Evolutionary conservation across 2,797 vertebrate species (phyloP), one percentile per base, ranked within the genome.

Genomic region (Tragopan temminckii): DNA sequence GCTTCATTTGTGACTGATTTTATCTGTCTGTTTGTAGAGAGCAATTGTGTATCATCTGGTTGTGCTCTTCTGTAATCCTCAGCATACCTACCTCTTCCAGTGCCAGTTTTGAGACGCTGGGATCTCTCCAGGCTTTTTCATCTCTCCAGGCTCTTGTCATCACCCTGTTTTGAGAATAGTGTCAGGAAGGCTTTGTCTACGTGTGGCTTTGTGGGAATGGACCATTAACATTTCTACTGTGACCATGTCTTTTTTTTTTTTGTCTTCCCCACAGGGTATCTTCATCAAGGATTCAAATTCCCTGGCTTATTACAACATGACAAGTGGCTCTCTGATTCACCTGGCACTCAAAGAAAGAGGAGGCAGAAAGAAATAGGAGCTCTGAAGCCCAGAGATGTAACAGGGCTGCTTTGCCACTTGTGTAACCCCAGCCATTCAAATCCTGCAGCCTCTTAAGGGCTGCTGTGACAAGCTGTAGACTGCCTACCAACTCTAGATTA

Each of bases 221-320:
- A 48, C 1, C 31, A 5, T 3, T 35, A 19, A 57, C 4, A 3
- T 61, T 69, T 72, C 57, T 80, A 77, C 71, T 93, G 92, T 95
- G 6, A 96, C 63, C 72, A 5, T 50, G 16, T 17, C 16, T 52
- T 15, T 50, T 40, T 10, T 23, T 11, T 69, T 16, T 8, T 24
- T 33, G 16, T 75, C 5, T 43, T 72, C 21, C 29, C 93, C 91
- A 69, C 94, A 99, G 99, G 99, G 99, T n/a, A 99, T 99, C 96
- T 99, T 99, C 97, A 99, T 99, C 97, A 99, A 99, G 95, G 99
- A 99, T 94, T 99, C 99, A 18, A 99, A 99, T 97, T 99, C 99
- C 2, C 96, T 99, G 98, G 99, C 99, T 38, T 99, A 99, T 94
- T 99, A 99, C 97, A 99, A 99, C 96, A 99, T 99, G 99, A 98